Conservation (phyloP, 1,140 invertebrate genomes). For the Solen grandis region DNA sequence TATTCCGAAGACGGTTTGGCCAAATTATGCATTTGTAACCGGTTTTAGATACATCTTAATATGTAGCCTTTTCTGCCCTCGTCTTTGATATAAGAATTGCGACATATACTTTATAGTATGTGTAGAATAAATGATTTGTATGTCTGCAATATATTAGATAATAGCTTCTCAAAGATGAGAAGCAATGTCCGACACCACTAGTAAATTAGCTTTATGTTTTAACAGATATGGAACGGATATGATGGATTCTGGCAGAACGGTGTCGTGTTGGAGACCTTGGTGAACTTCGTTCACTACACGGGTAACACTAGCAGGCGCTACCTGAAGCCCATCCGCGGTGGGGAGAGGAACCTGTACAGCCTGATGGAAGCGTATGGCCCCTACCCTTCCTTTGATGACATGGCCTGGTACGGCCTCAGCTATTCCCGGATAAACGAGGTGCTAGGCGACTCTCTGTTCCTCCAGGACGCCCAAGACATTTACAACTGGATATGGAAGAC, state of each 20-base stretch:
- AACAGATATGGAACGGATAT: constrained; percentile 63
- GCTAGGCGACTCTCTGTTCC: constrained; percentile 40
- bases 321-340: constrained; percentile 15
- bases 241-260: constrained; percentile 66
- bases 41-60: no score
- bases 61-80: no score
- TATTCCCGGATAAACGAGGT: constrained; percentile 57
- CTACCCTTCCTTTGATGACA: constrained; percentile 63
- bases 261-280: constrained; percentile 48
- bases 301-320: constrained; percentile 50
- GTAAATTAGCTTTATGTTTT: no score
- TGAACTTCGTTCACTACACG: constrained; percentile 53
- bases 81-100: no score
- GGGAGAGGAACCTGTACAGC: constrained; percentile 34
- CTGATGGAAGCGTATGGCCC: constrained; percentile 64
- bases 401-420: constrained; percentile 59
- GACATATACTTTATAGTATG: no score
- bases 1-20: no score
- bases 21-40: no score
- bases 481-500: constrained; percentile 59
- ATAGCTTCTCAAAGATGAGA: no score
- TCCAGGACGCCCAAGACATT: constrained; percentile 33
- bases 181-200: no score
- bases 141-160: no score
- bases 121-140: no score